Evolutionary conservation across 2,888 invertebrate genomes (phyloP).

Genomic region (Lamellibrachia columna): DNA sequence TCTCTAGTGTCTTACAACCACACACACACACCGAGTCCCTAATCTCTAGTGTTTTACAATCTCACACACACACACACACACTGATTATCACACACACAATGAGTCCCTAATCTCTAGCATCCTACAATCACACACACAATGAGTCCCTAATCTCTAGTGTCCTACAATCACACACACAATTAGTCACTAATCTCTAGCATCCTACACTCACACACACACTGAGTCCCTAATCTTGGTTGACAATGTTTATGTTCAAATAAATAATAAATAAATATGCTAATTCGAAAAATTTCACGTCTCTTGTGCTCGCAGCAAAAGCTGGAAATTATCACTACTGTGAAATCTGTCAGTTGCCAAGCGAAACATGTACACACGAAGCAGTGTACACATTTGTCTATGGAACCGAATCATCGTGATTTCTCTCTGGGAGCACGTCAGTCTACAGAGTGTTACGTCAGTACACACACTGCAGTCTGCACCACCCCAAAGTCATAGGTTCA

Average conservation of each 20-base stretch:
- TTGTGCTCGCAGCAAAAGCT: background rate
- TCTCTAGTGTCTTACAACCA: background rate
- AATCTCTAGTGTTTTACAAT: no score
- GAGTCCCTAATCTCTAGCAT: background rate
- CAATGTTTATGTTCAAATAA: no score
- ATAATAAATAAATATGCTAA: no score
- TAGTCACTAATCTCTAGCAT: no score
- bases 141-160: no score
- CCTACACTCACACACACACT: no score
- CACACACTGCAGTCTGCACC: background rate
- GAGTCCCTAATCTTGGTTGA: no score
- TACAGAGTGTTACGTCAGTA: background rate
- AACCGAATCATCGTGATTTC: background rate
- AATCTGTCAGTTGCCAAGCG: background rate
- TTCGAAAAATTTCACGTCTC: no score
- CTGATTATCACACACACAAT: background rate
- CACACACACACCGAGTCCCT: background rate
- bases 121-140: no score
- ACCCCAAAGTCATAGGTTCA: no score
- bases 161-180: no score
- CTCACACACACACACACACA: background rate
- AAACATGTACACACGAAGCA: background rate
- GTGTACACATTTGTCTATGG: slow-evolving; percentile 6
- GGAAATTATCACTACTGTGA: background rate
- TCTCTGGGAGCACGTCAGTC: background rate